Conservation (phyloP, 2,888 invertebrate genomes). For the Achlya flavicornis region DNA sequence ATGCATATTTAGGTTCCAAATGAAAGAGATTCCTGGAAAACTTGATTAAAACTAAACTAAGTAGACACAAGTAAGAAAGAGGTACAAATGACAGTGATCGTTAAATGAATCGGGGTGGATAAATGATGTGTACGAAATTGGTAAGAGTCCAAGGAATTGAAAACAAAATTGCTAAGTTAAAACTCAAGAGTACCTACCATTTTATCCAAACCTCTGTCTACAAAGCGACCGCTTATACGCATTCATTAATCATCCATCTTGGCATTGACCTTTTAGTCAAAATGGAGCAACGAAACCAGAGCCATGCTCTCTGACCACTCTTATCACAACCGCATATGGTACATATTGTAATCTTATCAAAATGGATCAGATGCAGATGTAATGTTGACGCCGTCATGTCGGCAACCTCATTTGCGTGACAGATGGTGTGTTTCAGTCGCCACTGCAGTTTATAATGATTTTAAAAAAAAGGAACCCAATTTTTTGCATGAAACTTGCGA, state of each 20-base stretch:
- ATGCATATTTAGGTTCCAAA: too few species aligned
- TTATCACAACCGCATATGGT: slow-evolving; percentile 29
- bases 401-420: slow-evolving; percentile 49
- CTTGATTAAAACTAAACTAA: too few species aligned
- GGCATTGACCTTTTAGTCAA: slow-evolving; percentile 52
- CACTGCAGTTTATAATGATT: slow-evolving; percentile 31
- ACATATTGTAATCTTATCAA: slow-evolving; percentile 27
- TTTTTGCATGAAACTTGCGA: background rate
- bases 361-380: slow-evolving; percentile 46
- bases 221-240: slow-evolving; percentile 29
- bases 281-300: slow-evolving; percentile 41
- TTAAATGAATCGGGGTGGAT: too few species aligned
- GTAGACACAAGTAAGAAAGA: too few species aligned
- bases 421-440: slow-evolving; percentile 42
- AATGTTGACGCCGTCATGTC: slow-evolving; percentile 23
- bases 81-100: too few species aligned
- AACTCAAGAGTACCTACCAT: background rate
- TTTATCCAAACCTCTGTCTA: slow-evolving; percentile 20
- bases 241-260: slow-evolving; percentile 41
- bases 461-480: slow-evolving; percentile 16
- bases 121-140: too few species aligned
- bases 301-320: slow-evolving; percentile 21
- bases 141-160: too few species aligned
- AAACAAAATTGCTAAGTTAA: too few species aligned
- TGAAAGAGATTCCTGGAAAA: too few species aligned